Percentiles rank a stretch among this genome's conserved stretches.
These are phyloP conservation scores for Brotula barbata DNA, from an alignment of 2,797 vertebrate species.

Conservation along the genomic window DNA sequence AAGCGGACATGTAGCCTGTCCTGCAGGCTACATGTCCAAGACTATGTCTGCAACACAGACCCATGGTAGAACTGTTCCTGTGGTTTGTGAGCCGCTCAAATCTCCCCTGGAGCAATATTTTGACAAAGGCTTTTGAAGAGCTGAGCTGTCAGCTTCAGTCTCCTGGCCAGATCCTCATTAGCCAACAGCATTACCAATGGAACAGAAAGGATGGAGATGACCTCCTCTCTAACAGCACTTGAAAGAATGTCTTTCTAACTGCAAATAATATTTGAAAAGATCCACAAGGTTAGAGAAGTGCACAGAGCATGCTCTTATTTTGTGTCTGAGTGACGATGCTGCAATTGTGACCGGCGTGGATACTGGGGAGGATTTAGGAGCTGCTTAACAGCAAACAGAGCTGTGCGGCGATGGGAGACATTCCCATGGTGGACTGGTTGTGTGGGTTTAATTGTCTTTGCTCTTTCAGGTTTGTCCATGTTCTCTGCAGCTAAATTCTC, in stretches of 20 bases:
- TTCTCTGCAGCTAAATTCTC: constrained; percentile 5
- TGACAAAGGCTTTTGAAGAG: constrained; percentile 68
- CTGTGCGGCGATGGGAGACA: constrained; percentile 16
- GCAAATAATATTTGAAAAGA: constrained; percentile 46
- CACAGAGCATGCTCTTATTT: constrained; percentile 31
- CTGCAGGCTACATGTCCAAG: constrained; percentile 37
- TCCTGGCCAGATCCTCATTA: constrained; percentile 70
- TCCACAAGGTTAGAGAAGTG: constrained; percentile 33
- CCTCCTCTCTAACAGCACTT: constrained; percentile 42
- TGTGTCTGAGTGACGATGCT: constrained; percentile 34
- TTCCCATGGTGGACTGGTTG: constrained; percentile 2
- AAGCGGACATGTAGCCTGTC: constrained; percentile 27
- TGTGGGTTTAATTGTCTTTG: constrained; percentile 29
- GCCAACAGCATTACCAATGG: constrained; percentile 47
- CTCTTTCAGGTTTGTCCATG: constrained; percentile 2
- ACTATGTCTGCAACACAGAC: no score
- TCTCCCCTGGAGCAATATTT: constrained; percentile 65
- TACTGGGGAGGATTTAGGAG: constrained; percentile 34
- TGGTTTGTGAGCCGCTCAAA: constrained; percentile 54
- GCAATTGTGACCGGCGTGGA: constrained; percentile 25
- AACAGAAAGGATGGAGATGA: constrained; percentile 36
- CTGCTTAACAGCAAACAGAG: constrained; percentile 35
- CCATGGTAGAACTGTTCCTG: constrained; percentile 46
- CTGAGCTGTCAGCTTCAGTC: constrained; percentile 63
- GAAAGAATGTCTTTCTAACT: constrained; percentile 41